Conservation (phyloP, 2,113 vertebrate species). For the Callipepla californica region DNA sequence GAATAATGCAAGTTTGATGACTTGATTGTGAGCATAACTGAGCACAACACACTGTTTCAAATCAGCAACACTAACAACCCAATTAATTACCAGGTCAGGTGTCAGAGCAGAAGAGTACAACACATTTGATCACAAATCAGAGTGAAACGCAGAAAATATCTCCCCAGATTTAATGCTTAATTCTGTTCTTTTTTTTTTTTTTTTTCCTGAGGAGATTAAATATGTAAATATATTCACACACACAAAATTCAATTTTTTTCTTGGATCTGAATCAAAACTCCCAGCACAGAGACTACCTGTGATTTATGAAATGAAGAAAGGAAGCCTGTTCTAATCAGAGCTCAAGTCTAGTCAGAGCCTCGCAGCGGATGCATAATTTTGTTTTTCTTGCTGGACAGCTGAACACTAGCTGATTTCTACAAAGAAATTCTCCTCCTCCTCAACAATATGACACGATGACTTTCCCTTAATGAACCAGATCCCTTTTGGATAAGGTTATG, state of each 20-base stretch:
- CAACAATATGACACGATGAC: background rate
- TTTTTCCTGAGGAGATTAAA: background rate
- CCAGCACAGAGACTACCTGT: background rate
- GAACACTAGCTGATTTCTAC: background rate
- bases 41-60: background rate
- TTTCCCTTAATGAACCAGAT: background rate
- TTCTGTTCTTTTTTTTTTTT: background rate
- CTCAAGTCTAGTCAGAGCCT: background rate
- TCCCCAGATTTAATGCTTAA: background rate
- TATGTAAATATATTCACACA: background rate
- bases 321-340: background rate
- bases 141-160: background rate
- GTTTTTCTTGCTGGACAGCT: background rate
- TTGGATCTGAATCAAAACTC: conserved; percentile 2
- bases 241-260: background rate
- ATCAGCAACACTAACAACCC: background rate
- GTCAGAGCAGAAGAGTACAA: background rate
- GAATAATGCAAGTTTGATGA: background rate
- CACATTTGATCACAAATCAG: background rate
- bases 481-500: background rate
- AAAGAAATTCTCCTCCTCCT: background rate
- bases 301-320: conserved; percentile 40
- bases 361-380: background rate
- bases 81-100: background rate
- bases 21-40: background rate